phyloP scores from a whole-genome alignment of 30 jellyfish, hydroid and myxozoan genomes.

The Aurelia sp. region DNA sequence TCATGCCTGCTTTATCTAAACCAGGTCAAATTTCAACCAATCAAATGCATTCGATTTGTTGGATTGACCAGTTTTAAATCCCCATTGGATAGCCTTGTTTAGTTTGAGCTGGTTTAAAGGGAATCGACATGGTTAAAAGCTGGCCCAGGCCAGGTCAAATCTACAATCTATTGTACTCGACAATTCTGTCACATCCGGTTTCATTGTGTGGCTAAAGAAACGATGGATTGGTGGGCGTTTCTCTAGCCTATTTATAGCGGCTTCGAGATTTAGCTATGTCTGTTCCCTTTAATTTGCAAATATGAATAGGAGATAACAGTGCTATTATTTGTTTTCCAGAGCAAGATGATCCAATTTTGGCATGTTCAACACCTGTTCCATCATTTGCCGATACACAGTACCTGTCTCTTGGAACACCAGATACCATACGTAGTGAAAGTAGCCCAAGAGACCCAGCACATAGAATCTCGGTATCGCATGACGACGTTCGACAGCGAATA shows the following conservation, averaged over 20 bases:
- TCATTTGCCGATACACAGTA: conserved; percentile 57
- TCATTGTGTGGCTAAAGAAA: no score
- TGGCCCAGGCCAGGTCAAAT: no score
- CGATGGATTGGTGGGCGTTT: no score
- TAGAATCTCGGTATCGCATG: conserved; percentile 10
- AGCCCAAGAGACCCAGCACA: not conserved
- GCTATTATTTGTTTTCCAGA: conserved; percentile 4
- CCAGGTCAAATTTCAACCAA: no score
- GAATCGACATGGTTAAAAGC: no score
- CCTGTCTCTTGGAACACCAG: conserved; percentile 73
- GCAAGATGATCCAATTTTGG: conserved; percentile 50
- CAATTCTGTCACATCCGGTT: no score
- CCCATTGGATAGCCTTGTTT: not conserved
- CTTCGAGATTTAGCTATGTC: no score
- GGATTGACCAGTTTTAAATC: not conserved
- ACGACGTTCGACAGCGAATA: conserved; percentile 3
- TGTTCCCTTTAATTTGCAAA: not conserved
- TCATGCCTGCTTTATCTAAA: no score
- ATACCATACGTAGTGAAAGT: conserved; percentile 9
- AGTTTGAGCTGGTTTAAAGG: no score
- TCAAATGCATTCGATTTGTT: no score
- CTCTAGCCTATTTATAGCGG: no score
- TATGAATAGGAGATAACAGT: not conserved
- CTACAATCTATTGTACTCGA: no score
- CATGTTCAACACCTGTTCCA: conserved; percentile 64